Conservation (phyloP, 2,113 vertebrate genomes). For the Aplodontia rufa region DNA sequence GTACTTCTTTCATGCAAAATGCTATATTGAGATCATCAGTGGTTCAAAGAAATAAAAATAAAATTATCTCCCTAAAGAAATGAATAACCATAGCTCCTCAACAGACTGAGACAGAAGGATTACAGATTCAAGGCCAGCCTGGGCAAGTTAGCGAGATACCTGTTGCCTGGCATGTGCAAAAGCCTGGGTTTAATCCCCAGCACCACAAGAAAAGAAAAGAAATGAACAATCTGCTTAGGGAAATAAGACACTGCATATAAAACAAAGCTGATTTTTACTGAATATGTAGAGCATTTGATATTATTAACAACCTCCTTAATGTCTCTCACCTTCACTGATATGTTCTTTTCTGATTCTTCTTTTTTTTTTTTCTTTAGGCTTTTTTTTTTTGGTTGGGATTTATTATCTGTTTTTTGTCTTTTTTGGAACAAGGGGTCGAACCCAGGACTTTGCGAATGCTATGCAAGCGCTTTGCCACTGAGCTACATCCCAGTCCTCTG, state of each 20-base stretch:
- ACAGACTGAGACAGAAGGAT: too few species aligned
- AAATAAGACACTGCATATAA: background rate
- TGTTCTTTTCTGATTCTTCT: background rate
- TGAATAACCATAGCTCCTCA: background rate
- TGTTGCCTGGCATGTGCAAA: too few species aligned
- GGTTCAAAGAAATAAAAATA: constrained; percentile 15
- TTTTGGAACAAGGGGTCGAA: too few species aligned
- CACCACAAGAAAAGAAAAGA: background rate
- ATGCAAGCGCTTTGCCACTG: too few species aligned
- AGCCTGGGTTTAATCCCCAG: background rate
- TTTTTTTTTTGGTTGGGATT: too few species aligned
- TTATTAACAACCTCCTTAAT: background rate
- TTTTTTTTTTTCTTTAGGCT: too few species aligned
- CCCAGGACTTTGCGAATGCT: too few species aligned
- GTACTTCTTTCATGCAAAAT: background rate
- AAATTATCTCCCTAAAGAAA: background rate
- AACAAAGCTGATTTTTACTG: background rate
- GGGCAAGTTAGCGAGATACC: too few species aligned
- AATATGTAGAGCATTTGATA: background rate
- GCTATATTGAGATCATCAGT: background rate
- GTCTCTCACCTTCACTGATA: background rate
- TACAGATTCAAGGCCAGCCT: too few species aligned
- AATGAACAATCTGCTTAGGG: background rate
- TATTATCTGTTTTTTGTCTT: too few species aligned
- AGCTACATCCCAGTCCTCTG: too few species aligned